Conservation (phyloP, 2,888 invertebrate genomes). For the Callinectes sapidus region DNA sequence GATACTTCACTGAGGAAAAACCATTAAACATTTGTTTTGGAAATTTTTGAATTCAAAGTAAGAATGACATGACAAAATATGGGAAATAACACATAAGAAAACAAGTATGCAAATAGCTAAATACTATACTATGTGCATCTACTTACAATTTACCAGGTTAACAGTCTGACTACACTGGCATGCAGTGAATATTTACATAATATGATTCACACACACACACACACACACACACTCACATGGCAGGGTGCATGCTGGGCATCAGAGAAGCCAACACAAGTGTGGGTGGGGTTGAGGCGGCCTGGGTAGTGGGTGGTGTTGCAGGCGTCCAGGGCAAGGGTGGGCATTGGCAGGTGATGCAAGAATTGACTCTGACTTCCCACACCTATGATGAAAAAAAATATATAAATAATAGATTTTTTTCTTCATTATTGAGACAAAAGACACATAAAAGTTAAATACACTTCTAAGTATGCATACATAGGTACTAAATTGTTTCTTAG, state of each 20-base stretch:
- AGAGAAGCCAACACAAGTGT: constrained; percentile 80
- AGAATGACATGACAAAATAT: neutral
- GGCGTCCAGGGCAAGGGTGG: constrained; percentile 78
- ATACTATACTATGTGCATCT: too few relatives aligned
- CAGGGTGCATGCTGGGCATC: constrained; percentile 80
- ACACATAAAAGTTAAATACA: neutral
- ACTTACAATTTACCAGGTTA: neutral
- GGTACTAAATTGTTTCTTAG: neutral
- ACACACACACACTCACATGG: constrained; percentile 78
- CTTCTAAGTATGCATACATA: neutral
- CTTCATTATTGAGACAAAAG: neutral
- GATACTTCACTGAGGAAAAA: too few relatives aligned
- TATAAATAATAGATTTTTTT: neutral
- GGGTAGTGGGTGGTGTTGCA: constrained; percentile 82
- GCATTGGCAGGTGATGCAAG: constrained; percentile 79
- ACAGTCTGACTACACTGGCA: neutral
- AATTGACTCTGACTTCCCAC: constrained; percentile 77
- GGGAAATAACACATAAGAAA: too few relatives aligned
- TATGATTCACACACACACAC: neutral
- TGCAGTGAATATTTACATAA: neutral
- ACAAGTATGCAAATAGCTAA: too few relatives aligned
- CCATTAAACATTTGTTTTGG: too few relatives aligned
- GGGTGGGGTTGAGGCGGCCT: constrained; percentile 79
- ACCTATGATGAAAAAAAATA: constrained; percentile 75
- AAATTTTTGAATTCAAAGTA: too few relatives aligned